These are phyloP conservation scores for Eleutherodactylus coqui DNA, from an alignment of 2,797 vertebrate species.

Conservation along the genomic window DNA sequence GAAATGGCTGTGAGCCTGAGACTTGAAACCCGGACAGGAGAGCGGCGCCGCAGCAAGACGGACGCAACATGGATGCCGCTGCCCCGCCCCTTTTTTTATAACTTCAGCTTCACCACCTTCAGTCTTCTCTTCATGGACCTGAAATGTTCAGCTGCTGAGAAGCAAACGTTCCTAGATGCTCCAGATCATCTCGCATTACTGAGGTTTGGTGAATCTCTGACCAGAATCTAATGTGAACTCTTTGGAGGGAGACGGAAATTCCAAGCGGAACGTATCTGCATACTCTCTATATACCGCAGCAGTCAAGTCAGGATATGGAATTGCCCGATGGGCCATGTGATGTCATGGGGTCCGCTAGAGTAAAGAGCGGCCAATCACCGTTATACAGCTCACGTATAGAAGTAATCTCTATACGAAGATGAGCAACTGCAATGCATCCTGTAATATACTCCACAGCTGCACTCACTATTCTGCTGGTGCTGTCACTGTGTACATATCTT, in stretches of 20 bases:
- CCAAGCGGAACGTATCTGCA: too few species aligned
- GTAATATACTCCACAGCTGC: background rate
- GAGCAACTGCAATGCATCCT: background rate
- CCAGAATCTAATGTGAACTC: background rate
- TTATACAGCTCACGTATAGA: background rate
- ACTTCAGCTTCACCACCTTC: background rate
- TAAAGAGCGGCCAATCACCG: background rate
- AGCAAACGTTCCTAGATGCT: too few species aligned
- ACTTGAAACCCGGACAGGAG: slow-evolving; percentile 16
- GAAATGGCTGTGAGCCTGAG: slow-evolving; percentile 39
- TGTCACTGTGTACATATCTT: too few species aligned
- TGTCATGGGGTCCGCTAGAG: too few species aligned
- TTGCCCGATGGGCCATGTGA: too few species aligned
- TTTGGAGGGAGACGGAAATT: background rate
- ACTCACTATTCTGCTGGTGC: background rate
- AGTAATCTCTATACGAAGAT: background rate
- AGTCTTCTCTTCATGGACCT: background rate
- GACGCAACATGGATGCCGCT: background rate
- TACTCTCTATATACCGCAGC: background rate
- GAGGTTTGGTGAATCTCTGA: background rate
- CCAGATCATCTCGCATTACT: background rate
- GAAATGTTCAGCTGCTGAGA: too few species aligned
- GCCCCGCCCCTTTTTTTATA: background rate
- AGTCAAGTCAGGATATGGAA: background rate
- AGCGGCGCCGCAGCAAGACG: background rate